These are phyloP conservation scores for Prionailurus bengalensis DNA, from an alignment of 2,113 vertebrate species.

Conservation along the genomic window DNA sequence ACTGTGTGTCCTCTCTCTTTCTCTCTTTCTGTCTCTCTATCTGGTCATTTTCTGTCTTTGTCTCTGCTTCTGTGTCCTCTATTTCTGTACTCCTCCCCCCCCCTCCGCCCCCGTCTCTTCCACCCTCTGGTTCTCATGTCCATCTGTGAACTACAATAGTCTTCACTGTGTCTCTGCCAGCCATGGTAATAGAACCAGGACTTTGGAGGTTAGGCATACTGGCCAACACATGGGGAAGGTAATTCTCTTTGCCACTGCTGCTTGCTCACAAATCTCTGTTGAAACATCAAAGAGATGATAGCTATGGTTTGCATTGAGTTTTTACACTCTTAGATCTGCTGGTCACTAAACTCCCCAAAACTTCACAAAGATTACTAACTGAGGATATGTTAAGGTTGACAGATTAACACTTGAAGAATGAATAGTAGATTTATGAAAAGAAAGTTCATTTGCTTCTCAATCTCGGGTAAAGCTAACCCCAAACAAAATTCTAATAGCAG, in stretches of 20 bases:
- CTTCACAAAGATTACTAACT: background rate
- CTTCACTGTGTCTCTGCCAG: background rate
- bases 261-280: background rate
- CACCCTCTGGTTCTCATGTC: background rate
- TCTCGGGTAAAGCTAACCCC: background rate
- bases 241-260: background rate
- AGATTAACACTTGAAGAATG: background rate
- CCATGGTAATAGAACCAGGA: accelerated
- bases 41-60: background rate
- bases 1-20: no score
- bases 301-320: background rate
- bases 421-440: background rate
- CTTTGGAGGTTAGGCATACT: background rate
- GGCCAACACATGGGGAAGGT: background rate
- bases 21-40: background rate
- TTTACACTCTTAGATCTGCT: background rate
- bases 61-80: background rate
- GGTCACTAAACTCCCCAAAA: background rate
- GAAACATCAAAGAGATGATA: background rate
- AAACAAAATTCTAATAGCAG: background rate
- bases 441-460: background rate
- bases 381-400: background rate
- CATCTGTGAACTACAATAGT: no score
- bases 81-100: no score
- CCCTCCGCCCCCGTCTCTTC: accelerated